Conservation (phyloP, 2,797 vertebrate species). For the Poecilia picta region DNA sequence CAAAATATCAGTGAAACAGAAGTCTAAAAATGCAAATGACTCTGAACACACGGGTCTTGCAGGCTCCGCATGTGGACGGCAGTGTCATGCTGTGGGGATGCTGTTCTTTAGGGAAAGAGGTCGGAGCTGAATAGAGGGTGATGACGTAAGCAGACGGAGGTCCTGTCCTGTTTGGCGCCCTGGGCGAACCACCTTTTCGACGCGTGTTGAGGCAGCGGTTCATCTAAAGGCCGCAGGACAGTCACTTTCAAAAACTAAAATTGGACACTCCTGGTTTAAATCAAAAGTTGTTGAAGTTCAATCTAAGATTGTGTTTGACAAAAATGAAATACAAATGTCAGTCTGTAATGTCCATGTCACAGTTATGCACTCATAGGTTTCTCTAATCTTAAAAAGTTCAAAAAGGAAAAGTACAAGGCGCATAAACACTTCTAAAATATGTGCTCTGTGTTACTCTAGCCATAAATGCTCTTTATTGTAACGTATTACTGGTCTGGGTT, state of each 20-base stretch:
- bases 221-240: not conserved
- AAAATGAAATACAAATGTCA: not conserved
- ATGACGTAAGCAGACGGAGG: not conserved
- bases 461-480: not conserved
- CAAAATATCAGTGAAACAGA: not conserved
- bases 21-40: not conserved
- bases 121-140: not conserved
- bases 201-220: not conserved
- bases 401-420: not conserved
- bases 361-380: not conserved
- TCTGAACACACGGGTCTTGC: not conserved
- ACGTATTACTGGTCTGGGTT: slow-evolving; percentile 18
- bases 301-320: not conserved
- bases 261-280: not conserved
- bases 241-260: not conserved
- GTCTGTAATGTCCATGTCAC: not conserved
- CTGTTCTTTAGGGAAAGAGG: not conserved
- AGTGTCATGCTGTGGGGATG: not conserved
- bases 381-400: not conserved
- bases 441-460: not conserved
- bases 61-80: not conserved
- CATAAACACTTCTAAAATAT: not conserved
- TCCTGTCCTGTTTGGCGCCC: too few relatives aligned
- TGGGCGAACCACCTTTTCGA: not conserved
- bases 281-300: not conserved